phyloP scores from a whole-genome alignment of 2,113 vertebrate genomes.

The Rallus limicola region DNA sequence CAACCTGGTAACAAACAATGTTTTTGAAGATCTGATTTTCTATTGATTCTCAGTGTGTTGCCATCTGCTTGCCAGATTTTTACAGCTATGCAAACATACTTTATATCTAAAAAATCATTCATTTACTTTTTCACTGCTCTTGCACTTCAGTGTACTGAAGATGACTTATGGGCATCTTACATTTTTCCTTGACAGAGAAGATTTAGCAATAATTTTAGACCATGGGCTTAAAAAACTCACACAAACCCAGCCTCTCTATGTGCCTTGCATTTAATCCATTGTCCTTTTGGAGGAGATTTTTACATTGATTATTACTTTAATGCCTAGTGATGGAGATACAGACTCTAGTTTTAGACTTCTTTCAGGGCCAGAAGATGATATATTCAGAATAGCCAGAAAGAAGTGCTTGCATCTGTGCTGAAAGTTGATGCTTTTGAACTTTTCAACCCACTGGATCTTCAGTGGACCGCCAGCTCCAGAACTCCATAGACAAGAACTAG shows the following conservation, averaged over 20 bases:
- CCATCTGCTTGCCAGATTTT: neutral
- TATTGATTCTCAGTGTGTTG: neutral
- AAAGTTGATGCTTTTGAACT: neutral
- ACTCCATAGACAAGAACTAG: neutral
- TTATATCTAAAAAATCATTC: neutral
- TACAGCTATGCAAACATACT: neutral
- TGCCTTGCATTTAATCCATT: neutral
- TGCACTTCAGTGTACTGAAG: neutral
- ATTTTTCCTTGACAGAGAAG: neutral
- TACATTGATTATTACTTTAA: neutral
- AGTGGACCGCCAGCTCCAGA: neutral
- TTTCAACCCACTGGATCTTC: neutral
- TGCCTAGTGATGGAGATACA: neutral
- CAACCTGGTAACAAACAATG: neutral
- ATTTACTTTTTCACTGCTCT: neutral
- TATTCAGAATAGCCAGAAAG: neutral
- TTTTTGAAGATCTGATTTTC: neutral
- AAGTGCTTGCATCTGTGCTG: neutral
- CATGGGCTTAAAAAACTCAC: neutral
- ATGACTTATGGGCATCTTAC: neutral
- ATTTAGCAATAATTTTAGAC: neutral
- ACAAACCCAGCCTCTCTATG: rapidly evolving
- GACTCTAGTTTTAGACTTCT: neutral
- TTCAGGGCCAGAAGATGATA: neutral
- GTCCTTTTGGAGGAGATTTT: neutral